These are phyloP conservation scores for Cydia amplana DNA, from an alignment of 1,140 invertebrate species.

Conservation along the genomic window DNA sequence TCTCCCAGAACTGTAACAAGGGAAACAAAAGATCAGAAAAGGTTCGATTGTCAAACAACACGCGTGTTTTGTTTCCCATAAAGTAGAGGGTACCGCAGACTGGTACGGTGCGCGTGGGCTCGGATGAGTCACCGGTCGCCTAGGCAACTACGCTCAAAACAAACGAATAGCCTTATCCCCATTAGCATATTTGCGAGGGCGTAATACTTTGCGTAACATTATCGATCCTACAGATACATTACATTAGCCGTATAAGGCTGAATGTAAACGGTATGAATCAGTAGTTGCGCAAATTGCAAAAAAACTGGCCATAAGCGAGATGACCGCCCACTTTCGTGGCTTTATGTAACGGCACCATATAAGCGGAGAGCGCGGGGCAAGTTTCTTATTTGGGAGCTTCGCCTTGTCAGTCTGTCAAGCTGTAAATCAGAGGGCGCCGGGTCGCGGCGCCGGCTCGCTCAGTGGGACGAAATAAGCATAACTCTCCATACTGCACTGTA, in stretches of 20 bases:
- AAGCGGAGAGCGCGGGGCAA: conserved; percentile 46
- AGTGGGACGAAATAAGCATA: conserved; percentile 39
- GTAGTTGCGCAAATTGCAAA: conserved; percentile 38
- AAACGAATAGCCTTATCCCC: conserved; percentile 33
- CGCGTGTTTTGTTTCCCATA: conserved; percentile 46
- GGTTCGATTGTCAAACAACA: conserved; percentile 66
- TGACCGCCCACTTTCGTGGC: conserved; percentile 39
- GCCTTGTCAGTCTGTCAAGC: conserved; percentile 37
- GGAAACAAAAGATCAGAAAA: conserved; percentile 34
- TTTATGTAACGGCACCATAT: conserved; percentile 54
- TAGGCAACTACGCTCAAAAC: conserved; percentile 48
- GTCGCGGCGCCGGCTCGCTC: conserved; percentile 28
- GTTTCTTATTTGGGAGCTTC: conserved; percentile 43
- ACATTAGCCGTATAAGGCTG: conserved; percentile 36
- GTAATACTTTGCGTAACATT: conserved; percentile 29
- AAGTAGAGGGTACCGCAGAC: not conserved
- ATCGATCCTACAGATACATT: conserved; percentile 33
- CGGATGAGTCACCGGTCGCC: conserved; percentile 50
- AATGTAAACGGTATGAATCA: conserved; percentile 28
- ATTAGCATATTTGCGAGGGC: conserved; percentile 34
- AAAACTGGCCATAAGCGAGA: conserved; percentile 29
- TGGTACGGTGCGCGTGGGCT: conserved; percentile 37
- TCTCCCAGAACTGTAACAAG: conserved; percentile 93
- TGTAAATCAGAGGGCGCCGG: conserved; percentile 42
- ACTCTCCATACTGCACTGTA: conserved; percentile 20